Base-by-base conservation (phyloP, 1,140 invertebrate genomes). In the Penaeus chinensis region DNA sequence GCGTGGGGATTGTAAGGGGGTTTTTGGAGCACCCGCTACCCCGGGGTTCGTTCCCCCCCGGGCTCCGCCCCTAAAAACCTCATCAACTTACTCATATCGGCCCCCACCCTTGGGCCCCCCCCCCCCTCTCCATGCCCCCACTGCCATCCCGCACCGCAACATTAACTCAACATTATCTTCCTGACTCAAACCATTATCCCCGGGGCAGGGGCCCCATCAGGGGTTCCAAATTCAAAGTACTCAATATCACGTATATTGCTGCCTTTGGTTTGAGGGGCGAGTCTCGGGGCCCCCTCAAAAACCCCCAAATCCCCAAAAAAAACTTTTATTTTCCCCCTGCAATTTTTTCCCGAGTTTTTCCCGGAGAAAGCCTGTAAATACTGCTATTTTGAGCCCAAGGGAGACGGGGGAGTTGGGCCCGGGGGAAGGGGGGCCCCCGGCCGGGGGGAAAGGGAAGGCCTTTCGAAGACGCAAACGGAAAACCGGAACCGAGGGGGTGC, bases 121-220 rank as follows among this genome's bases (percentile, higher is more conserved):
- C 54, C 54, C 54, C 54, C 16, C 10, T 8, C 11, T 13, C 54
- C 54, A 54, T 54, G 16, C 54, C 54, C 54, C 54, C 11, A 54
- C 54, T 16, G 54, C 16, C 54, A 54, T 24, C 47, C 47, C 47
- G 47, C 77, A 79, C 77, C 77, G 77, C 77, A 60, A 79, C 77
- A 79, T 79, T 79, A 79, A 79, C 77, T 79, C 77, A 79, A 11
- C 77, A 79, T 79, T 61, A 79, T 79, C 77, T 47, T 79, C 77
- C 22, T 79, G 77, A 60, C 77, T 78, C 76, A 11, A n/a, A 42
- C 77, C 77, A 79, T 79, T 79, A 79, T 24, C 77, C 47, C 47
- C 77, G 27, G n/a, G 77, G 24, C 54, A 20, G 47, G 77, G 20
- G 47, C 32, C 77, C 77, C 19, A 60, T 79, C 77, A 24, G 47